phyloP scores from a whole-genome alignment of 2,888 invertebrate genomes.

The Campopleginae sp. region DNA sequence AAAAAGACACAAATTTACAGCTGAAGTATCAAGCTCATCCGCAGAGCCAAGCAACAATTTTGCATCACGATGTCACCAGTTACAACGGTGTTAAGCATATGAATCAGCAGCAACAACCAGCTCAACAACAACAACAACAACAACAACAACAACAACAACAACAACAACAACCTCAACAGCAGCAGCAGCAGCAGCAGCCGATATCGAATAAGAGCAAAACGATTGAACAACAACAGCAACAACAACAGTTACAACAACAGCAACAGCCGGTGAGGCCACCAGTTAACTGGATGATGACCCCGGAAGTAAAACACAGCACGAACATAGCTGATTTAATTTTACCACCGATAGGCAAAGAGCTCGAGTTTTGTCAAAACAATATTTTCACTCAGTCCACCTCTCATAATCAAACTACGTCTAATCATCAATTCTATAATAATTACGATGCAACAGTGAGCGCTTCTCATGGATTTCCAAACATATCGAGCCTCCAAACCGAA shows the following conservation, averaged over 20 bases:
- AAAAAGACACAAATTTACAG: slow-evolving; percentile 75
- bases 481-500: slow-evolving; percentile 79
- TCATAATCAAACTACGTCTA: slow-evolving; percentile 79
- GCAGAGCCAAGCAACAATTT: slow-evolving; percentile 74
- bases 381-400: slow-evolving; percentile 80
- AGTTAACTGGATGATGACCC: slow-evolving; percentile 88
- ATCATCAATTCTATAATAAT: slow-evolving; percentile 83
- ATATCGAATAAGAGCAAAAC: slow-evolving; percentile 42
- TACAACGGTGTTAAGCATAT: slow-evolving; percentile 72
- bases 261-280: slow-evolving; percentile 83
- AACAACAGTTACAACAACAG: slow-evolving; percentile 72
- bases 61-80: slow-evolving; percentile 75
- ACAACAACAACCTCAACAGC: slow-evolving; percentile 69
- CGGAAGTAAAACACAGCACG: slow-evolving; percentile 84
- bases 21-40: slow-evolving; percentile 79
- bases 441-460: slow-evolving; percentile 77
- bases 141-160: slow-evolving; percentile 62
- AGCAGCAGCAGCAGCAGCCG: slow-evolving; percentile 69
- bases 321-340: slow-evolving; percentile 84
- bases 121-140: slow-evolving; percentile 53
- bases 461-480: slow-evolving; percentile 80
- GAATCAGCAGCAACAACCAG: slow-evolving; percentile 70
- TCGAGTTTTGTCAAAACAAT: slow-evolving; percentile 83
- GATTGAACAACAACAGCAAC: slow-evolving; percentile 64
- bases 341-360: slow-evolving; percentile 84